Conservation (phyloP, 2,113 vertebrate genomes). For the Lepus americanus region DNA sequence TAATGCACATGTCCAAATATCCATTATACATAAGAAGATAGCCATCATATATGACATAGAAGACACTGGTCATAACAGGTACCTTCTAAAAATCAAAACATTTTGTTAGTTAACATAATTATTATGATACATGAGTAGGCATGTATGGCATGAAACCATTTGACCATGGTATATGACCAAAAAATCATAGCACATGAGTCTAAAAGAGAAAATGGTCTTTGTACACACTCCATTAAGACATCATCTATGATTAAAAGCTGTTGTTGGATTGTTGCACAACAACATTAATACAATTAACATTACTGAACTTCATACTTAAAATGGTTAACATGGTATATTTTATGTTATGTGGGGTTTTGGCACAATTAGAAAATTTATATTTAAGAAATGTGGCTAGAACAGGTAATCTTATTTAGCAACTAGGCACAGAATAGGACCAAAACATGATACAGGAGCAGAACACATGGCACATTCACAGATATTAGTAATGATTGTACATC, state of each 20-base stretch:
- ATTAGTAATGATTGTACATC: neutral
- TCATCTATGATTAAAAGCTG: neutral
- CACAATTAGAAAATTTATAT: neutral
- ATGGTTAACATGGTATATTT: neutral
- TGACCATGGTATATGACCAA: neutral
- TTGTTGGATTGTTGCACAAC: neutral
- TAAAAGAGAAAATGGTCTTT: neutral
- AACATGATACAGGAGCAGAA: neutral
- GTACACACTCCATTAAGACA: conserved; percentile 26
- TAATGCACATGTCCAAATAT: neutral
- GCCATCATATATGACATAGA: neutral
- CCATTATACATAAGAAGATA: neutral
- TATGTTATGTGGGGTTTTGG: neutral
- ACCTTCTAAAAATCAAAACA: neutral
- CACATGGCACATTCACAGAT: neutral
- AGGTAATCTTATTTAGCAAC: neutral
- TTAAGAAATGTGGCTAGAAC: neutral
- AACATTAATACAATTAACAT: neutral
- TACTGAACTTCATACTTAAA: neutral
- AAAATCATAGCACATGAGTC: neutral
- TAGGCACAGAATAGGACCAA: neutral
- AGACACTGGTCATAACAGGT: neutral
- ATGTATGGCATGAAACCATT: neutral
- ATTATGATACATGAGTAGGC: neutral
- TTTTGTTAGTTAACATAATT: conserved; percentile 11